phyloP scores from a whole-genome alignment of 2,888 invertebrate species.

The Prosopocoilus inquinatus region DNA sequence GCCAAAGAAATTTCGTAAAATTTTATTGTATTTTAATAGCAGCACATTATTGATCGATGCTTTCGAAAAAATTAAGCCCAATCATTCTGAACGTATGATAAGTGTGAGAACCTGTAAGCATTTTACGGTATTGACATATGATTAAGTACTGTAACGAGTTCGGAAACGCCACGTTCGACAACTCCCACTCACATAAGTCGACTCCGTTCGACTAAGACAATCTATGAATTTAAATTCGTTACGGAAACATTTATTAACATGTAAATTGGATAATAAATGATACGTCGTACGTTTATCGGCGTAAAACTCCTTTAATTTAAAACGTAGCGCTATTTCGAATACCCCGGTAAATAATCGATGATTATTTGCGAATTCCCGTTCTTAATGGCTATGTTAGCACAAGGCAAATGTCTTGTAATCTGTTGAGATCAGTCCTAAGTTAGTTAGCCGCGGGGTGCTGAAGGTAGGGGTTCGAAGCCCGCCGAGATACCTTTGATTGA shows the following conservation, averaged over 20 bases:
- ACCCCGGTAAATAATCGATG: too few relatives aligned
- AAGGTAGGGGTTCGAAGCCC: slow-evolving; percentile 16
- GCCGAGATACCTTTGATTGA: slow-evolving; percentile 24
- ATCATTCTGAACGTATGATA: slow-evolving; percentile 15
- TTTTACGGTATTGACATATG: slow-evolving; percentile 25
- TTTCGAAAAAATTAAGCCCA: slow-evolving; percentile 18
- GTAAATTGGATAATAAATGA: not conserved
- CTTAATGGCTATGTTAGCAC: slow-evolving; percentile 30
- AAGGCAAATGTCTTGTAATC: slow-evolving; percentile 44
- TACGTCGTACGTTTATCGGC: not conserved
- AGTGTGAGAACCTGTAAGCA: slow-evolving; percentile 35
- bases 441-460: slow-evolving; percentile 37
- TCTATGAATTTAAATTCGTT: not conserved
- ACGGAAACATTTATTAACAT: not conserved
- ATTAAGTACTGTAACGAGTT: slow-evolving; percentile 24
- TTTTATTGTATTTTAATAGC: slow-evolving; percentile 3
- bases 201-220: not conserved
- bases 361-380: slow-evolving; percentile 2
- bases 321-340: too few relatives aligned
- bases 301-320: not conserved
- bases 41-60: slow-evolving; percentile 6
- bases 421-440: slow-evolving; percentile 43
- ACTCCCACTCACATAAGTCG: not conserved
- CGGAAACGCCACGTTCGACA: not conserved
- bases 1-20: not conserved